Conservation (phyloP, 2,797 vertebrate species). For the Antennarius maculatus region DNA sequence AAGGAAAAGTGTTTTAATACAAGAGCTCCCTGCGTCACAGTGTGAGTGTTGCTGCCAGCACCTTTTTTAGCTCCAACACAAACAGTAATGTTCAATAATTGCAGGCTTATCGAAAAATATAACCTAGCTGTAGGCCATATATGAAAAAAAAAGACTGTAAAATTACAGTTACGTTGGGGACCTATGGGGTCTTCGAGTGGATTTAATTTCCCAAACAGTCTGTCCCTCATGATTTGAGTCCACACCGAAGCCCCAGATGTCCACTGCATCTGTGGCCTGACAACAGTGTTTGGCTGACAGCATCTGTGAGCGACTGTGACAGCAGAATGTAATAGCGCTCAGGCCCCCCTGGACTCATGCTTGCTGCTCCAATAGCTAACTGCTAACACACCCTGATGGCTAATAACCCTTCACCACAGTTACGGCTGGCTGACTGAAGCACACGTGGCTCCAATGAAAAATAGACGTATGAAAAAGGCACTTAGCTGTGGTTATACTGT, state of each 20-base stretch:
- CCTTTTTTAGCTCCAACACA: slow-evolving; percentile 40
- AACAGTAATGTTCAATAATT: slow-evolving; percentile 40
- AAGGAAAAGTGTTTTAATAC: slow-evolving; percentile 60
- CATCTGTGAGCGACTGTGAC: slow-evolving; percentile 75
- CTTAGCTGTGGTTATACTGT: slow-evolving; percentile 55
- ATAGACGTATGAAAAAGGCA: slow-evolving; percentile 57
- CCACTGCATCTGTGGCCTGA: slow-evolving; percentile 69
- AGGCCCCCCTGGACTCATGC: slow-evolving; percentile 68
- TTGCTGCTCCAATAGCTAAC: slow-evolving; percentile 71
- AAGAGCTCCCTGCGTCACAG: slow-evolving; percentile 49
- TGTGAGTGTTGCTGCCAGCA: slow-evolving; percentile 46
- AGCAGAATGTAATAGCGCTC: slow-evolving; percentile 72
- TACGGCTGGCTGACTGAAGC: slow-evolving; percentile 73
- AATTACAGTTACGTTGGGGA: slow-evolving; percentile 22
- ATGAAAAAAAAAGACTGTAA: slow-evolving; percentile 29
- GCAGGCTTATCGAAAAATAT: slow-evolving; percentile 28
- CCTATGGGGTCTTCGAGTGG: slow-evolving; percentile 28
- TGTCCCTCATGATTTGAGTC: slow-evolving; percentile 44
- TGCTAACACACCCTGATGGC: slow-evolving; percentile 78
- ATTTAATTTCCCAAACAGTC: slow-evolving; percentile 44
- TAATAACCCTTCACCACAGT: slow-evolving; percentile 79
- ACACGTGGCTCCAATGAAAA: slow-evolving; percentile 67
- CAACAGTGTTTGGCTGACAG: slow-evolving; percentile 68
- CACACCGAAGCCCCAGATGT: slow-evolving; percentile 60
- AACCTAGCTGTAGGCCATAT: slow-evolving; percentile 28